Conservation (phyloP, 30 jellyfish, hydroid and myxozoan genomes). For the Turritopsis dohrnii region DNA sequence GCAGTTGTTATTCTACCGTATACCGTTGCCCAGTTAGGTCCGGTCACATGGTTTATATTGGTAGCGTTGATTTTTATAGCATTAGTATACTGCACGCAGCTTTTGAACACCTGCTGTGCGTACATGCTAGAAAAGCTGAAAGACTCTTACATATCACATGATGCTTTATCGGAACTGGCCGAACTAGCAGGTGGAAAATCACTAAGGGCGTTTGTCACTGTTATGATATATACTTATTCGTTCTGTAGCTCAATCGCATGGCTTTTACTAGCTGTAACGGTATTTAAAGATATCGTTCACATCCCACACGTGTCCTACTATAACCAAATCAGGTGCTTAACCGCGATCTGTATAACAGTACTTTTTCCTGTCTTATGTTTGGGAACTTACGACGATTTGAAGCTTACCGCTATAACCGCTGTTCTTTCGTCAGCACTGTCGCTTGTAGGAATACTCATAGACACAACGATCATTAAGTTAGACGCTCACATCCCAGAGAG, state of each 20-base stretch:
- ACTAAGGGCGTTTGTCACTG: background rate
- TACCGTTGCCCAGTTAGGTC: background rate
- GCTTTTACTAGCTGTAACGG: background rate
- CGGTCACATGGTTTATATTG: background rate
- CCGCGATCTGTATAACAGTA: background rate
- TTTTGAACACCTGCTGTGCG: background rate
- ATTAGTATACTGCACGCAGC: background rate
- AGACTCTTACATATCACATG: background rate
- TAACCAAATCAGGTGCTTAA: background rate
- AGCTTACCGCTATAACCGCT: background rate
- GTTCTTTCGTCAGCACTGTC: slow-evolving; percentile 4
- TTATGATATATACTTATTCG: background rate
- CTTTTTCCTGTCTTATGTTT: background rate
- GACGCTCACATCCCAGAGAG: background rate
- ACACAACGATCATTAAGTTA: background rate
- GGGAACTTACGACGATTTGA: slow-evolving; percentile 7
- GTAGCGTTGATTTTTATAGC: background rate
- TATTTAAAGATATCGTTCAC: background rate
- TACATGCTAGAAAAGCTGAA: background rate
- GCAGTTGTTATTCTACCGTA: slow-evolving; percentile 10
- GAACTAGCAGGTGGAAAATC: slow-evolving; percentile 10
- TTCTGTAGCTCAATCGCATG: background rate
- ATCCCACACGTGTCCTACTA: background rate
- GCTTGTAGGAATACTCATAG: background rate
- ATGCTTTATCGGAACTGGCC: background rate